Conservation (phyloP, 2,797 vertebrate species). For the Triplophysa yarkandensis region DNA sequence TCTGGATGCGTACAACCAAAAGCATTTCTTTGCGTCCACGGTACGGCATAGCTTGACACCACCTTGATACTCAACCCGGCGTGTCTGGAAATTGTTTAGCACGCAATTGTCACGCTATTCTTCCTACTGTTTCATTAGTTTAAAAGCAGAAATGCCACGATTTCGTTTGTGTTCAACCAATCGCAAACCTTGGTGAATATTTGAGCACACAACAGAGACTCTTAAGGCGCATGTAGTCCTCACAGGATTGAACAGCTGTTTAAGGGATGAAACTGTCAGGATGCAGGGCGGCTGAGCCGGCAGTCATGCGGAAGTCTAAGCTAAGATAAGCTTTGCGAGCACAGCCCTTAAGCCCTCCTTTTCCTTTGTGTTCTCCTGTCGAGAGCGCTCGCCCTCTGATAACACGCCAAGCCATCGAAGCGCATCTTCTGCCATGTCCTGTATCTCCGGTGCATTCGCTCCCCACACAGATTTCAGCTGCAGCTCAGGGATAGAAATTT, state of each 20-base stretch:
- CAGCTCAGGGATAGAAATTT: constrained; percentile 29
- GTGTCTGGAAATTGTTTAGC: background rate
- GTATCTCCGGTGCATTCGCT: constrained; percentile 10
- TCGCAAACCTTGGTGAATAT: background rate
- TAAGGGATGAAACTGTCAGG: constrained; percentile 34
- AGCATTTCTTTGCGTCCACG: constrained; percentile 30
- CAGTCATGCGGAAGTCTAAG: constrained; percentile 49
- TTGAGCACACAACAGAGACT: background rate
- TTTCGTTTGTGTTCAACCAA: constrained; percentile 6
- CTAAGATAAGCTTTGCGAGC: constrained; percentile 55
- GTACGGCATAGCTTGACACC: constrained; percentile 25
- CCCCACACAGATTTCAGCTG: constrained; percentile 18
- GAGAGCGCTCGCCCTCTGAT: constrained; percentile 69
- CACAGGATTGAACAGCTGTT: constrained; percentile 13
- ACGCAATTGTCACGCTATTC: background rate
- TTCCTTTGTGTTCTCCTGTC: constrained; percentile 60
- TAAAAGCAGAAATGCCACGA: background rate
- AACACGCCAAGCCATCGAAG: constrained; percentile 59
- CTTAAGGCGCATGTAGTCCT: background rate
- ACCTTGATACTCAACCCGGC: background rate
- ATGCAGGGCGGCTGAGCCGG: constrained; percentile 42
- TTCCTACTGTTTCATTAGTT: background rate
- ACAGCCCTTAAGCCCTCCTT: constrained; percentile 67
- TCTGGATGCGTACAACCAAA: constrained; percentile 69
- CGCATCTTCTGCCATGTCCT: constrained; percentile 19